A percentile compares a stretch with the other conserved stretches of the same genome.
Evolutionary conservation across 2,888 invertebrate species (phyloP).

Genomic region (Ichneumon xanthorius): DNA sequence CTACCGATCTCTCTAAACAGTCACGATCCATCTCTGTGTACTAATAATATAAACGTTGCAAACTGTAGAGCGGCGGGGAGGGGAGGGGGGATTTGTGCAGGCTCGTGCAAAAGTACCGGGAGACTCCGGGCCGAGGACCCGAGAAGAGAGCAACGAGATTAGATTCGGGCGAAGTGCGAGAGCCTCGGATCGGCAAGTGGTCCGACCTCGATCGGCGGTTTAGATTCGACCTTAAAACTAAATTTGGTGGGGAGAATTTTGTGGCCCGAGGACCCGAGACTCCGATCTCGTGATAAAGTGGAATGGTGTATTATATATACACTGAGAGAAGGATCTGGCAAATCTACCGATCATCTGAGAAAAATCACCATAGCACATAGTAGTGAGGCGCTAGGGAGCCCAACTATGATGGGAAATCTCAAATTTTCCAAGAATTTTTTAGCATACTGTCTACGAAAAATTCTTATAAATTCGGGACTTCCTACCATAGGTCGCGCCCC

Average conservation of each 20-base stretch:
- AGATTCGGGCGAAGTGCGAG: conserved; percentile 31
- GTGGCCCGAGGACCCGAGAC: conserved; percentile 12
- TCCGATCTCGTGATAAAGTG: conserved; percentile 10
- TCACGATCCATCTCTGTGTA: conserved; percentile 30
- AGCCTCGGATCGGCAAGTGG: conserved; percentile 44
- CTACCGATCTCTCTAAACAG: conserved; percentile 40
- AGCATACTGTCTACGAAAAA: too few species aligned
- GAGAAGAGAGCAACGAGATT: conserved; percentile 36
- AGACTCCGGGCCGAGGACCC: background rate
- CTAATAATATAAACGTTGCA: conserved; percentile 2
- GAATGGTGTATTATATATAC: background rate
- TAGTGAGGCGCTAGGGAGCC: too few species aligned
- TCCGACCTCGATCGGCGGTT: conserved; percentile 61
- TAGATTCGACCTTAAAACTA: conserved; percentile 61
- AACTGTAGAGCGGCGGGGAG: background rate
- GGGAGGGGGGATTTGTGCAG: background rate
- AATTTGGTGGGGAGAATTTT: conserved; percentile 34
- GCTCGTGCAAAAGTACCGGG: conserved; percentile 10
- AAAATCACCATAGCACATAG: too few species aligned
- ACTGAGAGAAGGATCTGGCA: too few species aligned
- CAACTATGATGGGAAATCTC: too few species aligned
- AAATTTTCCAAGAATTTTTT: too few species aligned
- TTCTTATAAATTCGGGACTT: too few species aligned
- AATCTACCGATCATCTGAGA: too few species aligned
- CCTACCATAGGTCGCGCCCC: too few species aligned